A percentile compares a stretch with the other conserved stretches of the same genome.
These are phyloP conservation scores for Gambusia affinis DNA, from an alignment of 2,113 vertebrate genomes.

Conservation along the genomic window DNA sequence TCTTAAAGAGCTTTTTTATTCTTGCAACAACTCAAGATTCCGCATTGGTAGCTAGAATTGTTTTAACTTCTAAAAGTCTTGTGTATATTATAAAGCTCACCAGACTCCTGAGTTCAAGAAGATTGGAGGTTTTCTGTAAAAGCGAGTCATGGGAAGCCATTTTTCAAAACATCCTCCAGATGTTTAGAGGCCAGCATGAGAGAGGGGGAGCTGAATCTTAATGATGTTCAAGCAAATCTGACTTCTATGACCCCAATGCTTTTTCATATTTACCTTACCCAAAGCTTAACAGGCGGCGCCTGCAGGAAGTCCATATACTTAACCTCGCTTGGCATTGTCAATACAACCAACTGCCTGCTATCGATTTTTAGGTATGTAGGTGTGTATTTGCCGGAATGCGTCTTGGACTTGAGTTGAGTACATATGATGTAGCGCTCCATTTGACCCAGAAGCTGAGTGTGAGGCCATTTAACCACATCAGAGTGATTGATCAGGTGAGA, in stretches of 20 bases:
- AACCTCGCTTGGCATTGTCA: conserved; percentile 67
- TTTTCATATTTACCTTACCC: conserved; percentile 54
- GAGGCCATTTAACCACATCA: conserved; percentile 12
- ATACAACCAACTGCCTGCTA: conserved; percentile 65
- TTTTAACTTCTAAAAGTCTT: too few relatives aligned
- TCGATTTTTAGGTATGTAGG: conserved; percentile 45
- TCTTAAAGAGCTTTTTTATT: too few relatives aligned
- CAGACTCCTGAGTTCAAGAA: neutral
- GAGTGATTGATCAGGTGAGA: conserved; percentile 40
- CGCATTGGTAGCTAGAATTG: too few relatives aligned
- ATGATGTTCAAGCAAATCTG: conserved; percentile 42
- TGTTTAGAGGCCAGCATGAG: neutral
- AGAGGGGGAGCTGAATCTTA: conserved; percentile 19
- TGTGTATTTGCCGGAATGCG: conserved; percentile 16
- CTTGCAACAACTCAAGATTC: too few relatives aligned
- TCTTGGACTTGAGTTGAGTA: conserved; percentile 18
- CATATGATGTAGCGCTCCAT: conserved; percentile 43
- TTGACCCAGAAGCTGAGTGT: conserved; percentile 32
- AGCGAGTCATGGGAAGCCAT: neutral
- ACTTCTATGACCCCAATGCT: conserved; percentile 35
- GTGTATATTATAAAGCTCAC: neutral
- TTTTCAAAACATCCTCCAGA: neutral
- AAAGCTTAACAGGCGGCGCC: conserved; percentile 28
- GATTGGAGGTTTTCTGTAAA: neutral
- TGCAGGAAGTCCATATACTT: conserved; percentile 57